Percentiles rank a stretch among this genome's conserved stretches.
These are phyloP conservation scores for Xiphophorus birchmanni DNA, from an alignment of 2,797 vertebrate genomes.

Conservation along the genomic window DNA sequence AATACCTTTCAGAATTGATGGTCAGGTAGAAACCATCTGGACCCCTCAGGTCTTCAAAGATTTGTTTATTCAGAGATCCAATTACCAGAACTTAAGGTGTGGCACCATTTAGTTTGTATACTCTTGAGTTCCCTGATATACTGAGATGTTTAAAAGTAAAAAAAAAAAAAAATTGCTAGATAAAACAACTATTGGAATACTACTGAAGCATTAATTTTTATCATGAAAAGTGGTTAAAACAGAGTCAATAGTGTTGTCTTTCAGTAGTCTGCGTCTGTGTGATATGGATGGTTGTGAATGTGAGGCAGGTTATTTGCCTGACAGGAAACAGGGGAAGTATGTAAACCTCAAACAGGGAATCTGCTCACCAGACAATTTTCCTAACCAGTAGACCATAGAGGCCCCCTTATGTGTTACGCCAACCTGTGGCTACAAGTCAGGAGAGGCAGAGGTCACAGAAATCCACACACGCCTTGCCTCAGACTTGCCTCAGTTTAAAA, in stretches of 20 bases:
- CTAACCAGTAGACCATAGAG: constrained; percentile 74
- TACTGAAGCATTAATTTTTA: background rate
- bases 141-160: background rate
- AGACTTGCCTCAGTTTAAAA: constrained; percentile 44
- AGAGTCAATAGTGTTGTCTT: background rate
- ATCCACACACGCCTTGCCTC: constrained; percentile 31
- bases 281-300: constrained; percentile 45
- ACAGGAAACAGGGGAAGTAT: constrained; percentile 64
- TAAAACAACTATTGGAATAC: background rate
- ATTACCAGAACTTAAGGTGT: background rate
- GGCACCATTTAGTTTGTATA: background rate
- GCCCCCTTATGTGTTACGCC: constrained; percentile 42
- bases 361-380: constrained; percentile 69
- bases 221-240: constrained; percentile 1
- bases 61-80: background rate
- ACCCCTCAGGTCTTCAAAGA: background rate
- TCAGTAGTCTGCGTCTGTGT: constrained; percentile 23
- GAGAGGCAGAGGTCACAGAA: constrained; percentile 63
- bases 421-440: constrained; percentile 48
- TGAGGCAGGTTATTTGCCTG: constrained; percentile 68
- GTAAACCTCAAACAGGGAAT: constrained; percentile 58
- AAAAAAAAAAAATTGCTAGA: background rate
- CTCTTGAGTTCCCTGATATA: background rate
- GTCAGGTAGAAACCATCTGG: background rate
- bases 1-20: background rate